Evolutionary conservation across 2,888 invertebrate species (phyloP).

Genomic region (Galerucella nymphaeae): DNA sequence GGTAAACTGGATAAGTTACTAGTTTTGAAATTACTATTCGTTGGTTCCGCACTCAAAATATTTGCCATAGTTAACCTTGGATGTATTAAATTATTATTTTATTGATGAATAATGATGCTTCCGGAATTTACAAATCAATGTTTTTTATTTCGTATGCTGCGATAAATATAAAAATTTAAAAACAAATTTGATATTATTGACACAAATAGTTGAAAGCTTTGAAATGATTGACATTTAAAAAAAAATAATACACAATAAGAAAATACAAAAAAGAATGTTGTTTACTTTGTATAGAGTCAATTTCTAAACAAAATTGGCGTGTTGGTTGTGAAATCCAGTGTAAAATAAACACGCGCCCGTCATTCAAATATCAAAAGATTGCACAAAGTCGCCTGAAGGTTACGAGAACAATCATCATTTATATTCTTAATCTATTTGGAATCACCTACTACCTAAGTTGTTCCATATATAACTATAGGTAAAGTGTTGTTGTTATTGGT

Average conservation of each 20-base stretch:
- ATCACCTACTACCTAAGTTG: not conserved
- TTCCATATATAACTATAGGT: not conserved
- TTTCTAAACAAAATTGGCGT: not conserved
- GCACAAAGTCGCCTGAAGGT: conserved; percentile 4
- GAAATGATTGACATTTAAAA: too few relatives aligned
- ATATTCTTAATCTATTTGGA: not conserved
- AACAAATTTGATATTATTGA: too few relatives aligned
- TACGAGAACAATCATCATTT: not conserved
- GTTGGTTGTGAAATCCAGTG: not conserved
- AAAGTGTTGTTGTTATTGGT: too few relatives aligned
- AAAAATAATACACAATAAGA: too few relatives aligned
- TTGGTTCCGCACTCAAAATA: conserved; percentile 14
- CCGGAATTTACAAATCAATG: too few relatives aligned
- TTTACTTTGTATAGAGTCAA: not conserved
- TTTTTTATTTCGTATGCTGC: too few relatives aligned
- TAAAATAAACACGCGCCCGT: conserved; percentile 4
- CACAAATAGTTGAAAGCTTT: too few relatives aligned
- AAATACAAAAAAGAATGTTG: not conserved
- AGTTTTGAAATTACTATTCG: not conserved
- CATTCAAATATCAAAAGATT: not conserved
- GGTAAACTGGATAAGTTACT: conserved; percentile 5
- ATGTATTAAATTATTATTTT: not conserved
- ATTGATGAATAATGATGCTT: too few relatives aligned
- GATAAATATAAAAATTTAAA: too few relatives aligned
- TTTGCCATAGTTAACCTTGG: conserved; percentile 4